Percentiles rank a stretch among this genome's conserved stretches.
These are phyloP conservation scores for Microctenopoma steveboyesi DNA, from an alignment of 2,797 vertebrate genomes.

Conservation along the genomic window DNA sequence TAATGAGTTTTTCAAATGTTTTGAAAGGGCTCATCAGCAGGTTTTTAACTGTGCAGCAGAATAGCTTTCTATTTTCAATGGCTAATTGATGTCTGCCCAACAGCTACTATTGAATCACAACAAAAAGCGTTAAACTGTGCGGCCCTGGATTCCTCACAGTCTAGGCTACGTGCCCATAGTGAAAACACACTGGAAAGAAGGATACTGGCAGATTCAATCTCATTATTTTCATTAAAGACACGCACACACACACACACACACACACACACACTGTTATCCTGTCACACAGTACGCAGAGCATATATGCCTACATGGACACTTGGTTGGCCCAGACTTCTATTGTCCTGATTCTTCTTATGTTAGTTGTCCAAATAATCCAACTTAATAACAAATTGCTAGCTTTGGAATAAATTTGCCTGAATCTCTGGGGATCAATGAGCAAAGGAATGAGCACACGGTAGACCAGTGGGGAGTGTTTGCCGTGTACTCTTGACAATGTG, in stretches of 20 bases:
- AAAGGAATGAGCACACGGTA: slow-evolving; percentile 42
- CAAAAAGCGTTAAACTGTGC: slow-evolving; percentile 58
- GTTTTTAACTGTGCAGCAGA: slow-evolving; percentile 53
- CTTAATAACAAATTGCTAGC: slow-evolving; percentile 41
- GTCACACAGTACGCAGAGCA: slow-evolving; percentile 25
- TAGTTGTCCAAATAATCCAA: slow-evolving; percentile 47
- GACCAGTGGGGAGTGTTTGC: slow-evolving; percentile 43
- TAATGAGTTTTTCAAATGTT: slow-evolving; percentile 57
- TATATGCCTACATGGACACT: slow-evolving; percentile 18
- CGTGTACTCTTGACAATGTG: slow-evolving; percentile 52
- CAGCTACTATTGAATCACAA: slow-evolving; percentile 58
- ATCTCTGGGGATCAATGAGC: slow-evolving; percentile 54
- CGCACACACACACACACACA: slow-evolving; percentile 45
- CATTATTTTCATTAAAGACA: slow-evolving; percentile 67
- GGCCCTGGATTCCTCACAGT: slow-evolving; percentile 40
- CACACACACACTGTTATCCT: slow-evolving; percentile 45
- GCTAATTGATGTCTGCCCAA: slow-evolving; percentile 61
- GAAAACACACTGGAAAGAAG: slow-evolving; percentile 44
- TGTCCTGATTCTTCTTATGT: slow-evolving; percentile 29
- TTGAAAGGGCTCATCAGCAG: slow-evolving; percentile 52
- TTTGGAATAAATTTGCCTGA: slow-evolving; percentile 45
- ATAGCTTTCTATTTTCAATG: slow-evolving; percentile 13
- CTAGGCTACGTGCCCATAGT: slow-evolving; percentile 48
- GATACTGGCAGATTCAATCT: slow-evolving; percentile 57
- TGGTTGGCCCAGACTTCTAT: slow-evolving; percentile 42